Evolutionary conservation across 2,113 vertebrate species (phyloP), one percentile per base, ranked within the genome.

Genomic region (Artemisiospiza belli): DNA sequence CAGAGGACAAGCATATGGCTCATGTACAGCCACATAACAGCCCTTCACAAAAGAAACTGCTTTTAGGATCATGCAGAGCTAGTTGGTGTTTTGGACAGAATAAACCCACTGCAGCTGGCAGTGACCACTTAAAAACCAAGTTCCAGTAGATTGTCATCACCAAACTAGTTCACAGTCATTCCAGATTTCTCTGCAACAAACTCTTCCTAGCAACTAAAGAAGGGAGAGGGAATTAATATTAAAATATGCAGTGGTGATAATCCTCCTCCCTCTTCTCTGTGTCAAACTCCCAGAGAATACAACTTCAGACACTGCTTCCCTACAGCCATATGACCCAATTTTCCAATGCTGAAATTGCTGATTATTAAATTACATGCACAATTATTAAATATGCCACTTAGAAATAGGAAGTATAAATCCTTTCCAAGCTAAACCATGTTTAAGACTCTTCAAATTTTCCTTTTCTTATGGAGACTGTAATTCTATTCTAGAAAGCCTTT

Each of bases 271-370:
- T 49, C 46, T 96, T 96, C 81, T 84, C 78, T 58, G 47, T 92
- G 58, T 96, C 92, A 63, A 91, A 74, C 89, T 87, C 41, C 75
- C 73, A 69, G 69, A 61, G 79, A 96, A 93, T 39, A 90, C 72
- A 94, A 92, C 92, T 93, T 96, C 51, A 97, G 81, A 92, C 83
- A 88, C 61, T 30, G 84, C 77, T 83, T 93, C 89, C 93, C 91
- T 96, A 89, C 84, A 82, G 63, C 95, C 75, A 94, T 35, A 64
- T 80, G 92, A 96, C 93, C 90, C 84, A 95, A 66, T 96, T 97
- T 97, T 76, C 52, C 90, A 95, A 81, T 47, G 79, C 28, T 95
- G 80, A 72, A 95, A 92, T 52, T 95, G 90, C 95, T 92, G 75
- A 97, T 87, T 87, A 93, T 87, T 87, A 92, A 95, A 90, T 94